These are phyloP conservation scores for Dichetophora obliterata DNA, from an alignment of 2,888 invertebrate species.

Conservation along the genomic window DNA sequence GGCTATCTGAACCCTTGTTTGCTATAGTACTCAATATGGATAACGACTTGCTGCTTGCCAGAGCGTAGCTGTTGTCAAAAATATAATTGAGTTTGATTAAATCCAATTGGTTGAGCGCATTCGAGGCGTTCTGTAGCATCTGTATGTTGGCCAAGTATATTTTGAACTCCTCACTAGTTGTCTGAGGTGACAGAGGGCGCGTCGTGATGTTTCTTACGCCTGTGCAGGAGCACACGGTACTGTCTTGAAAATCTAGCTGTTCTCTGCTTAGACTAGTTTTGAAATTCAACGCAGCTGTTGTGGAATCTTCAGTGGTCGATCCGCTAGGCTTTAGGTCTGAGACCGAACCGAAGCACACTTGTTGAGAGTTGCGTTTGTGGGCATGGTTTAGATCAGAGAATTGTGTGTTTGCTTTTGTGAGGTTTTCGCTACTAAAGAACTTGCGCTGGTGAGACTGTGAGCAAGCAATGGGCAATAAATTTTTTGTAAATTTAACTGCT, in stretches of 20 bases:
- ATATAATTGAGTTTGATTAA: constrained; percentile 74
- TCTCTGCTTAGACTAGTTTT: constrained; percentile 29
- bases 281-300: background rate
- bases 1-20: constrained; percentile 52
- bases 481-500: background rate
- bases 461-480: constrained; percentile 49
- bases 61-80: constrained; percentile 71
- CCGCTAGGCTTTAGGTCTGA: constrained; percentile 67
- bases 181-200: constrained; percentile 77
- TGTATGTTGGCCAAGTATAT: constrained; percentile 81
- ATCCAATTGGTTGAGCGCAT: constrained; percentile 75
- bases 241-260: constrained; percentile 55
- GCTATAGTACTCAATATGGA: constrained; percentile 44
- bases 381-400: constrained; percentile 62
- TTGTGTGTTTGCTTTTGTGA: constrained; percentile 60
- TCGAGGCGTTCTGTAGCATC: constrained; percentile 79
- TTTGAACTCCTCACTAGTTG: constrained; percentile 79
- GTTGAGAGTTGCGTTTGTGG: constrained; percentile 58
- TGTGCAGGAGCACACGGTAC: constrained; percentile 67
- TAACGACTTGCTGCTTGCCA: constrained; percentile 50
- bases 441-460: constrained; percentile 64
- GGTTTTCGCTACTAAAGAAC: constrained; percentile 69
- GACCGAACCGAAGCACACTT: constrained; percentile 68
- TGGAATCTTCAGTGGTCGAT: background rate
- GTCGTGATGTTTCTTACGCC: constrained; percentile 74